phyloP scores from a whole-genome alignment of 2,797 vertebrate genomes.

The Bucorvus abyssinicus region DNA sequence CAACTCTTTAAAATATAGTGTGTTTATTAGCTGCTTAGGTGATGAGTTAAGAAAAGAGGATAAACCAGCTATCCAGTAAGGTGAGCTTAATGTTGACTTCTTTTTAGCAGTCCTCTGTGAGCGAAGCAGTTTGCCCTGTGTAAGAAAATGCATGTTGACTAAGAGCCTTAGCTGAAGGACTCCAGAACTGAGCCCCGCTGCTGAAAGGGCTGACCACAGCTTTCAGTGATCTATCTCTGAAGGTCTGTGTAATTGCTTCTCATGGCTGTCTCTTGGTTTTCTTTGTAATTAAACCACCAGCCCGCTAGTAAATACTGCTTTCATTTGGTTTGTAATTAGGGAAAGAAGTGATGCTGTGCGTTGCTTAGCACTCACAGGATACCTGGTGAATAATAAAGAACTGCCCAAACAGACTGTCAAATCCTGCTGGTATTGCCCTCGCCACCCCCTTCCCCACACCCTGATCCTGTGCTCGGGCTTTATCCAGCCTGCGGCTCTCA shows the following conservation, averaged over 20 bases:
- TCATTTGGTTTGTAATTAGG: constrained; percentile 58
- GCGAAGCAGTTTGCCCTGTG: neutral
- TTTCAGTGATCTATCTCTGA: neutral
- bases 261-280: constrained; percentile 29
- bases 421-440: neutral
- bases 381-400: neutral
- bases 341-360: neutral
- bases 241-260: neutral
- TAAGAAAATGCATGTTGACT: neutral
- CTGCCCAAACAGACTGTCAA: constrained; percentile 4
- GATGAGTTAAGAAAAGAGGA: neutral
- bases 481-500: neutral
- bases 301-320: constrained; percentile 50
- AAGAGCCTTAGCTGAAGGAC: neutral
- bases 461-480: neutral
- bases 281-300: constrained; percentile 64
- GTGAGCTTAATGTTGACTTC: neutral
- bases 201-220: neutral
- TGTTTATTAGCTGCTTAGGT: neutral
- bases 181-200: neutral
- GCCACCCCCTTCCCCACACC: neutral
- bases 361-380: neutral
- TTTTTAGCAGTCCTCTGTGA: neutral
- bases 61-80: neutral
- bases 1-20: neutral